Base-by-base conservation (phyloP, 2,113 vertebrate species). In the Lophotis ruficrista region DNA sequence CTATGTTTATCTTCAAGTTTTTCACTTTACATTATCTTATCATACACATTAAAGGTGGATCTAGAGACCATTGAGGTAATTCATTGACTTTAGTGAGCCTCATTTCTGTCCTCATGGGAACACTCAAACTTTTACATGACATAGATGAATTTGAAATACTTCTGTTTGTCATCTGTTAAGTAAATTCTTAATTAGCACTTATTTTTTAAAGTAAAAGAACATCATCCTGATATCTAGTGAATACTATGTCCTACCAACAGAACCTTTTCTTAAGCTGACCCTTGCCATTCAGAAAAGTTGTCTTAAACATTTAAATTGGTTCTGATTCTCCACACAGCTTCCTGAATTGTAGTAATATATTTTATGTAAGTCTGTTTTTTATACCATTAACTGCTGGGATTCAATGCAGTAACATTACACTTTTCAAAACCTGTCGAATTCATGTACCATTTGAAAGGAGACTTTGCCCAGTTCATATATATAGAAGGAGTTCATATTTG, bases 371-470 rank as follows among this genome's bases (percentile, higher is more conserved):
- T 54, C 53, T 82, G 10, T 48, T 90, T 89, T 82, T 45, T 79
- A 94, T 73, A 30, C 33, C 37, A 21, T 16, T 84, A 65, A 27
- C 47, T 76, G 23, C 58, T 79, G 61, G 35, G 20, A 54, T 92
- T 73, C 61, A 53, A 38, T 80, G 73, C 20, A 24, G 73, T 76
- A 58, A 48, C 28, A 50, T 87, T 69, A 56, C 2, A 38, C 14
- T 45, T 92, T 92, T 96, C 65, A 79, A 90, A 80, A 75, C 51
- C 41, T 77, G 81, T 65, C 76, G 93, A 79, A 66, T 79, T 89
- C 33, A 53, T 41, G 68, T 88, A 78, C 51, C 2, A 3, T 77
- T 75, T 88, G 47, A 91, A 92, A 83, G 64, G 64, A 78, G 43
- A 78, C 30, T 94, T 90, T 64, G 14, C 5, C 35, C 35, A 41